Evolutionary conservation across 2,797 vertebrate species (phyloP), one percentile per base, ranked within the genome.

Genomic region (Tarsius wallacei): DNA sequence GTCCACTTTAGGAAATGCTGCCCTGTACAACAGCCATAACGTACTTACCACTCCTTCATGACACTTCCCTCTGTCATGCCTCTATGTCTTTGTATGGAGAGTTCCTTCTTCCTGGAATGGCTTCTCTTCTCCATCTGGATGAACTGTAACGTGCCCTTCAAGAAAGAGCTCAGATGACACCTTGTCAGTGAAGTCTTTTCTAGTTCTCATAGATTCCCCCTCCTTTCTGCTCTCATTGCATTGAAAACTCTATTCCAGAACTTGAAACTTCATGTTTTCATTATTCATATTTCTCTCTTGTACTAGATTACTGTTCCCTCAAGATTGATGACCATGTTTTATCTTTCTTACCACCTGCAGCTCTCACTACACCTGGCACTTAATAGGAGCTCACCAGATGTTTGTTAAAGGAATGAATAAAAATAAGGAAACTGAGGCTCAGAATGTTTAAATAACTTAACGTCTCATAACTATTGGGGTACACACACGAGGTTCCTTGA

Each of bases 101-200:
- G 31, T 47, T 94, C 73, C 83, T 94, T 66, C n/a, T 85, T 85
- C 55, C 80, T 4, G 36, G 24, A 66, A 47, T 11, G 24, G 47
- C 55, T 68, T 92, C 61, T 90, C 42, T 87, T 64, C 16, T 96
- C 87, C 77, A 64, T 59, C 61, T 77, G 55, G 81, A 53, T 42
- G 87, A 77, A 87, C 47, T 89, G 55, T 31, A 86, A 31, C 17
- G 88, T 14, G 7, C 42, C 93, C 97, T 97, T 81, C 21, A 74
- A 94, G 77, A 93, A 71, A 97, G 3, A 87, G 28, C 17, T 74
- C 24, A 68, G 16, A 55, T 74, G 95, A 84, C 59, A 97, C 22
- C 66, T 47, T 71, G 2, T 49, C n/a, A 28, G 0, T 21, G 61
- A 64, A 28, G 24, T 16, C 49, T 42, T 63, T 17, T 59, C 26